A percentile compares a stretch with the other conserved stretches of the same genome.
phyloP scores from a whole-genome alignment of 92 coral and sea anemone genomes.

The Zoanthus gigantus region DNA sequence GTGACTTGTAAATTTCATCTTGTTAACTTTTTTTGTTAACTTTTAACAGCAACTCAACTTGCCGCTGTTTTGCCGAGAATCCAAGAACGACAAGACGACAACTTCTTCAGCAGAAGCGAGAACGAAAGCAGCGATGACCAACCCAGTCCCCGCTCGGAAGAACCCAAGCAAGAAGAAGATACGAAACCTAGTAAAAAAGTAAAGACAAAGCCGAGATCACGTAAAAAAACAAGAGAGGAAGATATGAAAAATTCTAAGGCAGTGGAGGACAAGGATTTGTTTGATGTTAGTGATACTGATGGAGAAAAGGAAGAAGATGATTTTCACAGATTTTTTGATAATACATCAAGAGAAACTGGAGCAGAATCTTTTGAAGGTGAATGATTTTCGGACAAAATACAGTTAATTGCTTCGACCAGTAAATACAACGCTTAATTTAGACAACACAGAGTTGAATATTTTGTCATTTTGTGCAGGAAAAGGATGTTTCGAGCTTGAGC shows the following conservation, averaged over 20 bases:
- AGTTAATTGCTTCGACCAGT: neutral
- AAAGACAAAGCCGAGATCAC: slow-evolving; percentile 33
- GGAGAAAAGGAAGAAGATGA: slow-evolving; percentile 53
- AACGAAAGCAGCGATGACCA: slow-evolving; percentile 77
- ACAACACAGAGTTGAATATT: too few species aligned
- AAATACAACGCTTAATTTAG: too few species aligned
- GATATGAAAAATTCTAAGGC: neutral
- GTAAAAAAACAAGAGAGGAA: slow-evolving; percentile 10
- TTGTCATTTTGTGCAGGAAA: too few species aligned
- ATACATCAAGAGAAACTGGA: slow-evolving; percentile 55
- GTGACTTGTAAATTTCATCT: neutral
- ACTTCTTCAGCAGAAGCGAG: slow-evolving; percentile 70
- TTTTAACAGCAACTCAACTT: slow-evolving; percentile 73
- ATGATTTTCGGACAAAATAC: neutral
- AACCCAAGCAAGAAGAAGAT: slow-evolving; percentile 58
- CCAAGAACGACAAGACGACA: slow-evolving; percentile 73
- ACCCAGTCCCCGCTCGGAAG: slow-evolving; percentile 60
- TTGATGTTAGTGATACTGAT: slow-evolving; percentile 74
- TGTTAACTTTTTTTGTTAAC: neutral
- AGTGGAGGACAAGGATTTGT: slow-evolving; percentile 67
- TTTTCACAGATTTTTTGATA: slow-evolving; percentile 73
- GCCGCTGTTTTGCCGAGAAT: slow-evolving; percentile 78
- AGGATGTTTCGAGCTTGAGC: too few species aligned
- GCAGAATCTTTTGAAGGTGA: slow-evolving; percentile 46
- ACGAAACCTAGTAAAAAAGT: slow-evolving; percentile 33